Base-by-base conservation (phyloP, 2,888 invertebrate genomes). In the Ennomos quercinarius region DNA sequence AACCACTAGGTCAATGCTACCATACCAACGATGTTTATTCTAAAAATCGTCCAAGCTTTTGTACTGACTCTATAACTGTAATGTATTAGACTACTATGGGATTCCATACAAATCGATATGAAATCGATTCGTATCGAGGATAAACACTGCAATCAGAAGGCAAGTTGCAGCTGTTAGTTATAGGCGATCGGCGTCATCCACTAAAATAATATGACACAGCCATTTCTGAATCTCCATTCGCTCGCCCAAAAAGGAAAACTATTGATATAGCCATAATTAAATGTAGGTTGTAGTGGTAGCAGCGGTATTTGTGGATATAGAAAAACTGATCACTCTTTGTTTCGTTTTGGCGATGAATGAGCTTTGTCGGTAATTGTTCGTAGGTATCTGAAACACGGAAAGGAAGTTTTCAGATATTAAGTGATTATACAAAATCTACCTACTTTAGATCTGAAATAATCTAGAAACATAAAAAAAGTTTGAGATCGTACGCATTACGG, bases 181-280 rank as follows among this genome's bases (percentile, higher is more conserved):
- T 41, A 40, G 80, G 76, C 81, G 85, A 83, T 78, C 86, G 83
- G 83, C 87, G 87, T 89, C 89, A 89, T 86, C 90, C 91, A 88
- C 91, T 92, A 89, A 91, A 91, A 91, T 91, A 91, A 91, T 91
- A 91, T 91, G 92, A 91, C 91, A 91, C 86, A 91, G 91, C 91
- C 90, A 74, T 91, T 92, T 90, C 82, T 85, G 86, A 77, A 82
- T 85, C 82, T 83, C 81, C 82, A 27, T 80, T 76, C 80, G 78
- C 75, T 79, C 76, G 78, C 79, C 84, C 82, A 85, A 87, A 86
- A 88, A 85, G 81, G 79, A 87, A 80, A 81, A 84, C 84, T 84
- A 81, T 82, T 76, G 74, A 80, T 83, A 81, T 81, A 80, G 79
- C 83, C 81, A 77, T 83, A 83, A 87, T 89, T 89, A 85, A 76